phyloP scores from a whole-genome alignment of 2,113 vertebrate genomes.

The Tachysurus fulvidraco region DNA sequence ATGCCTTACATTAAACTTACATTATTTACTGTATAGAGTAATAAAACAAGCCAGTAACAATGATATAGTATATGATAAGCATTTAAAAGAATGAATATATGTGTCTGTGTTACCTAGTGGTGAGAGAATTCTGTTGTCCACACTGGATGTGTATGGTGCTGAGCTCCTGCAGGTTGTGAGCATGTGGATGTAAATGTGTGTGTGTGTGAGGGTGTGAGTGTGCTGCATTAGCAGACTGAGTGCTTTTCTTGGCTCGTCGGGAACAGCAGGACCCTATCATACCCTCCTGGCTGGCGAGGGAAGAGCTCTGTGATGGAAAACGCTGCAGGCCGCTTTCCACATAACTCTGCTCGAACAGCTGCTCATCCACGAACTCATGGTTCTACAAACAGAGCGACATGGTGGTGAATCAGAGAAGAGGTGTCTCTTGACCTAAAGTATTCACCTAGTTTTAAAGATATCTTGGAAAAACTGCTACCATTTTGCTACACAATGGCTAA shows the following conservation, averaged over 20 bases:
- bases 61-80: not conserved
- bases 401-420: not conserved
- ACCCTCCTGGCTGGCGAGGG: constrained; percentile 84
- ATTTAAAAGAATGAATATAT: not conserved
- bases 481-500: not conserved
- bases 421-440: not conserved
- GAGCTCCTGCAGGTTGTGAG: constrained; percentile 93
- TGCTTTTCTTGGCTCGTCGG: constrained; percentile 85
- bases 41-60: too few species aligned
- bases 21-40: not conserved
- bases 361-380: constrained; percentile 96
- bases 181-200: constrained; percentile 79
- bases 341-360: constrained; percentile 96
- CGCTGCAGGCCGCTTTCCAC: constrained; percentile 89
- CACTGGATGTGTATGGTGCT: constrained; percentile 97
- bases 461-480: not conserved
- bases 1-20: not conserved
- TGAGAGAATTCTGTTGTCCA: constrained; percentile 85
- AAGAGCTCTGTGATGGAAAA: constrained; percentile 88
- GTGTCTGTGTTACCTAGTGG: constrained; percentile 78
- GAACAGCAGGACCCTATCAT: constrained; percentile 90
- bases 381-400: constrained; percentile 74
- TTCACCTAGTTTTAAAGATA: not conserved
- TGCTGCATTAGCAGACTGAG: constrained; percentile 86
- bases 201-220: constrained; percentile 80